A percentile compares a stretch with the other conserved stretches of the same genome.
phyloP scores from a whole-genome alignment of 1,140 invertebrate genomes.

The Cyclina sinensis region DNA sequence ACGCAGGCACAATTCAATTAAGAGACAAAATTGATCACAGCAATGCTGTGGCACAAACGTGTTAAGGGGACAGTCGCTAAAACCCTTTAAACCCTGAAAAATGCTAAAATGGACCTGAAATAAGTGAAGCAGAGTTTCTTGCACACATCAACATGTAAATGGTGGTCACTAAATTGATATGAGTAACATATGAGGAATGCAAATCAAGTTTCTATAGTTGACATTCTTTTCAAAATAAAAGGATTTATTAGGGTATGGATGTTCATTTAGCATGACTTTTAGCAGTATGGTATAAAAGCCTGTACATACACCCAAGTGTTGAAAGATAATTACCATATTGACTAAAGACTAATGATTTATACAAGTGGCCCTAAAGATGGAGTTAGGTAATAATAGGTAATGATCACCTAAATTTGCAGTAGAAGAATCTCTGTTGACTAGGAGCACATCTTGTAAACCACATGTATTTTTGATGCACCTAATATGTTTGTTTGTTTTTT shows the following conservation, averaged over 20 bases:
- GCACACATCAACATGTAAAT: conserved; percentile 17
- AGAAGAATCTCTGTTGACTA: background rate
- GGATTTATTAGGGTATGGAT: too few species aligned
- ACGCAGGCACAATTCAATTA: conserved; percentile 65
- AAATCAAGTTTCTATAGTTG: too few species aligned
- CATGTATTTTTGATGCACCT: background rate
- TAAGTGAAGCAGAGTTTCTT: background rate
- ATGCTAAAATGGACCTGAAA: conserved; percentile 26
- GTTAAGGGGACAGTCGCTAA: conserved; percentile 11
- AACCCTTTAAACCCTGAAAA: conserved; percentile 14
- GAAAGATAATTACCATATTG: too few species aligned
- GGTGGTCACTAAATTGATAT: background rate
- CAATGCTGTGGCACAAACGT: conserved; percentile 41
- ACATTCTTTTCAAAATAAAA: too few species aligned
- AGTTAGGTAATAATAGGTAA: too few species aligned
- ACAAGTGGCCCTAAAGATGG: too few species aligned
- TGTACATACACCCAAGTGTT: too few species aligned
- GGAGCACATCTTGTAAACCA: background rate
- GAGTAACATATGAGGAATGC: background rate
- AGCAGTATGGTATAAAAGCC: too few species aligned
- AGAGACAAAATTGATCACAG: conserved; percentile 63
- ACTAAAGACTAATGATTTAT: too few species aligned
- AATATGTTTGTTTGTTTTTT: background rate
- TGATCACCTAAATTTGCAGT: too few species aligned
- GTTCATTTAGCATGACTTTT: too few species aligned